Evolutionary conservation across 2,113 vertebrate species (phyloP), one percentile per base, ranked within the genome.

Genomic region (Neopipo cinnamomea): DNA sequence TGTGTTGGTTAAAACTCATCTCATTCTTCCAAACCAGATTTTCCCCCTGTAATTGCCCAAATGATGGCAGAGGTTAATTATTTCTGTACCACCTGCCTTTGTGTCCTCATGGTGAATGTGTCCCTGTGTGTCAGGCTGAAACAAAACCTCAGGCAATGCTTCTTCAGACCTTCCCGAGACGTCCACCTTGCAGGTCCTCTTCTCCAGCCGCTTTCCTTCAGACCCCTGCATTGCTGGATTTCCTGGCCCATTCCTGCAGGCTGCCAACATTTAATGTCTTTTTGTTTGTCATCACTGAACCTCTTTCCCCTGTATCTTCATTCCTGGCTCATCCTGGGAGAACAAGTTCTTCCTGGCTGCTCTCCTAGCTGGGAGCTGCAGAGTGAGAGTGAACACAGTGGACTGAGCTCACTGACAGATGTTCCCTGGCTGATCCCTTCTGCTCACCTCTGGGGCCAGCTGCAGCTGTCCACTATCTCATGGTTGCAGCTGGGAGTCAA

Each of bases 281-380:
- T 58, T 47, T 11, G 77, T 67, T 35, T 82, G 66, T 56, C 33
- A 68, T 42, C 33, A 17, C 11, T 79, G 71, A 23, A 58, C 33
- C 11, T 80, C 50, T 41, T 63, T 59, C 9, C 25, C 25, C 47
- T 79, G 12, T 53, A 30, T 89, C 62, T 80, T 65, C 31, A 28
- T 47, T 91, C 28, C 50, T 80, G 83, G 56, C 62, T 91, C 30
- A 42, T 37, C 33, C 18, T 13, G 5, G 74, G 21, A 85, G 62
- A 68, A 76, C 41, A 94, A 84, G 5, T 17, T 65, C 88, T 80
- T 89, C 78, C 61, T 79, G 81, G 42, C 33, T 85, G 52, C 47
- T 63, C 47, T 30, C 42, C 12, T 65, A 46, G 16, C 20, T 22
- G 19, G 55, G 47, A 77, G 76, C 47, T 63, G 52, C 53, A 53